Evolutionary conservation across 2,797 vertebrate genomes (phyloP).

Genomic region (Sebastes elongatus): DNA sequence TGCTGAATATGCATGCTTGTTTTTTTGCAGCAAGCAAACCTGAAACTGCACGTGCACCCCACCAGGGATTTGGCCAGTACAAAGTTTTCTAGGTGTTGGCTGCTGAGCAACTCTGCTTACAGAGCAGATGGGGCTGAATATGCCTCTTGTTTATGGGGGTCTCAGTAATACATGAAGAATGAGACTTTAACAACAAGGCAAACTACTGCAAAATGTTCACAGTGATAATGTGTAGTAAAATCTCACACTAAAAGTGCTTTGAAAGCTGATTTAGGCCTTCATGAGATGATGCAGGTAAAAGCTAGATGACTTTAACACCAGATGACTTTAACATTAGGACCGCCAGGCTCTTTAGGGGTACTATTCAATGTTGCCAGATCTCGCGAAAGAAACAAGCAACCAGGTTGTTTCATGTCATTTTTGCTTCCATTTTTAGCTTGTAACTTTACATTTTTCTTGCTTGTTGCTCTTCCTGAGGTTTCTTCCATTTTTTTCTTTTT

Average conservation of each 20-base stretch:
- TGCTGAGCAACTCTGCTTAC: neutral
- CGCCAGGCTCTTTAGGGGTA: too few species aligned
- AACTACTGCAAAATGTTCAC: slow-evolving; percentile 13
- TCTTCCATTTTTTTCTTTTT: too few species aligned
- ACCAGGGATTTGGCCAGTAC: neutral
- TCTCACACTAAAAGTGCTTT: neutral
- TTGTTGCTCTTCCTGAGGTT: too few species aligned
- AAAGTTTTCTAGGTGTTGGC: neutral
- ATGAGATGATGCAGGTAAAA: neutral
- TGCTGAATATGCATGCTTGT: slow-evolving; percentile 21
- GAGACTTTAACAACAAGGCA: slow-evolving; percentile 5
- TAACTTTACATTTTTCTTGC: too few species aligned
- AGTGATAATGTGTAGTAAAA: neutral
- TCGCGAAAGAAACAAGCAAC: too few species aligned
- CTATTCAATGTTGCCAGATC: too few species aligned
- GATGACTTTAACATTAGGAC: neutral
- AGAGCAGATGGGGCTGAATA: slow-evolving; percentile 24
- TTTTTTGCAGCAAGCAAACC: slow-evolving; percentile 1
- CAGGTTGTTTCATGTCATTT: too few species aligned
- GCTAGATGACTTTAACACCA: neutral
- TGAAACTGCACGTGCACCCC: slow-evolving; percentile 8
- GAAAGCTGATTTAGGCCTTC: neutral
- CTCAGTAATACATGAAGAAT: neutral
- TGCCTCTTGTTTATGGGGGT: neutral
- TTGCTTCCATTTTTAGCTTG: too few species aligned